Evolutionary conservation across 2,888 invertebrate genomes (phyloP), one percentile per base, ranked within the genome.

Genomic region (Lomographa bimaculata): DNA sequence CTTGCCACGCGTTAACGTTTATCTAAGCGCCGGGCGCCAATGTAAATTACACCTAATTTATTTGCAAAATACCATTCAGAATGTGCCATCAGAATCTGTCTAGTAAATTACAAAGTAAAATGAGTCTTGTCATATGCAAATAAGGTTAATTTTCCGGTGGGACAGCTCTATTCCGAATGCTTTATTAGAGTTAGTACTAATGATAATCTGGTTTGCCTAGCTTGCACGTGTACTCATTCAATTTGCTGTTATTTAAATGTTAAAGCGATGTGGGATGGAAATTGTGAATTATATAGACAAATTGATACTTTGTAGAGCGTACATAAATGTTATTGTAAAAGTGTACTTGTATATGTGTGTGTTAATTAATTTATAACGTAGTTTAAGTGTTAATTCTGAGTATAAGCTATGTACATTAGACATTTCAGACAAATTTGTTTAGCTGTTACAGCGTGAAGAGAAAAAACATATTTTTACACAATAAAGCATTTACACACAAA

Each of bases 171-270:
- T 3, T 14, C 17, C 1, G 16, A 7, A 17, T 10, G 20, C 9
- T 19, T 5, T 32, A 28, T 29, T 37, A 21, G 20, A 19, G 28
- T 12, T 30, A 39, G 27, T 21, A 23, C 20, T 42, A 42, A 38
- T 40, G 25, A 54, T 60, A 57, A 50, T 46, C 52, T 47, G 46
- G 54, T 56, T 62, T 56, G 59, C 57, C 36, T 46, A 50, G 50
- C 40, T 65, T 54, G 56, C 55, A 58, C 52, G 59, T 58, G 55
- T 54, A 34, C 43, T 50, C 48, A 52, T 51, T 59, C 51, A 57
- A 56, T 57, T 46, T 47, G 37, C 17, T 26, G 23, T 36, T 27
- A 27, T 29, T 38, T 40, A 37, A 34, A 26, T 30, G 28, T 36
- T 32, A 2, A 28, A 43, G 26, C 35, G 14, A 12, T 29, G 19